These are phyloP conservation scores for Psilanteris sp. DNA, from an alignment of 1,140 invertebrate genomes.

Conservation along the genomic window DNA sequence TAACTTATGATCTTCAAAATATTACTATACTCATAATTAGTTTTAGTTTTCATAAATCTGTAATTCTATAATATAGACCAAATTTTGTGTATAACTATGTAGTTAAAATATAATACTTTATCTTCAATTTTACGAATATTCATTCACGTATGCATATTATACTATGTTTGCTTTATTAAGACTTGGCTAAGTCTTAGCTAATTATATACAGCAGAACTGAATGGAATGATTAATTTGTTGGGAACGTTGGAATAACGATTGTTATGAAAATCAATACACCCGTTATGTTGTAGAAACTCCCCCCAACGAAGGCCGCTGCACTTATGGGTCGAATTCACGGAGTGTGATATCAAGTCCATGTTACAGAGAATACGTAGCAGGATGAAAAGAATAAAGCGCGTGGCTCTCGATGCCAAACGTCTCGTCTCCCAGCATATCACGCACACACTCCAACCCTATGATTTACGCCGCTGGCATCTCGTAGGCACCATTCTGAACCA, in stretches of 20 bases:
- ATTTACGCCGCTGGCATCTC: constrained; percentile 26
- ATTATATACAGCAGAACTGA: too few relatives aligned
- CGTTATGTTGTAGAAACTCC: constrained; percentile 54
- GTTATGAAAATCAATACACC: constrained; percentile 55
- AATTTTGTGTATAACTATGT: too few relatives aligned
- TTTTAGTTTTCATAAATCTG: too few relatives aligned
- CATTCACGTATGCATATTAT: too few relatives aligned
- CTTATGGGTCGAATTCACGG: constrained; percentile 46
- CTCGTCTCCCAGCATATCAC: constrained; percentile 68
- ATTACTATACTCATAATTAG: too few relatives aligned
- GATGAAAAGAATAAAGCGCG: constrained; percentile 52
- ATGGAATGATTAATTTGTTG: constrained; percentile 22
- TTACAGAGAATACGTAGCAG: constrained; percentile 37
- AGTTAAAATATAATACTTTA: too few relatives aligned
- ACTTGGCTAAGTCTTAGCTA: too few relatives aligned
- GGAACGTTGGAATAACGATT: constrained; percentile 12
- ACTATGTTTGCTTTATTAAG: too few relatives aligned
- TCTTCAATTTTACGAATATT: too few relatives aligned
- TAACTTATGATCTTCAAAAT: too few relatives aligned
- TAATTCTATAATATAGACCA: too few relatives aligned
- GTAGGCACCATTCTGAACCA: constrained; percentile 14
- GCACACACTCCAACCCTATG: constrained; percentile 22
- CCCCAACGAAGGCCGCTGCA: constrained; percentile 45
- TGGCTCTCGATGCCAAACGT: constrained; percentile 57
- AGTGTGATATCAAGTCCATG: constrained; percentile 47